Conservation (phyloP, 2,113 vertebrate genomes). For the Anthoscopus minutus region DNA sequence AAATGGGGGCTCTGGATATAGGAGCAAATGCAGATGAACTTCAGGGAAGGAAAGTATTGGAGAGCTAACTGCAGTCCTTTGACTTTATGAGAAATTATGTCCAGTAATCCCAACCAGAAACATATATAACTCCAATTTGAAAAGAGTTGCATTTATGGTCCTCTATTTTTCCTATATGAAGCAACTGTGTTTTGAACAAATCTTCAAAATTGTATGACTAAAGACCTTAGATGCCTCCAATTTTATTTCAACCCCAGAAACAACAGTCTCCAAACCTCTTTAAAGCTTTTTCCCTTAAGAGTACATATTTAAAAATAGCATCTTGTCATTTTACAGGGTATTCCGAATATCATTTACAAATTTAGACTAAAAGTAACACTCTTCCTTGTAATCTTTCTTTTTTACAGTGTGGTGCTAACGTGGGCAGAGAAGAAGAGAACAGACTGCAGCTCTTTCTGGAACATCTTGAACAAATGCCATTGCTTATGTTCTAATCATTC, state of each 20-base stretch:
- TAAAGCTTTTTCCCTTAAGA: background rate
- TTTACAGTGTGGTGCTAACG: background rate
- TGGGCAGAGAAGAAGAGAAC: background rate
- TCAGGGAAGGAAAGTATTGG: background rate
- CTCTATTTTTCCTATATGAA: background rate
- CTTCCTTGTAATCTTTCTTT: background rate
- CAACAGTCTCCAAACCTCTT: background rate
- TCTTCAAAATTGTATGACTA: background rate
- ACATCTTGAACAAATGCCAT: background rate
- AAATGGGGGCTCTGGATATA: background rate
- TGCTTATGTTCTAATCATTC: constrained; percentile 2
- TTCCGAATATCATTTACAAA: background rate
- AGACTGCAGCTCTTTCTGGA: background rate
- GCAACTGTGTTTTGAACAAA: background rate
- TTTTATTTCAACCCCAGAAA: background rate
- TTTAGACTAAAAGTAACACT: background rate
- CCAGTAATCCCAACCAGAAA: background rate
- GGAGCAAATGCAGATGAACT: background rate
- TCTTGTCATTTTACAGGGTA: background rate
- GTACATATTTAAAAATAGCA: background rate
- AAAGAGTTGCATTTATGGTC: background rate
- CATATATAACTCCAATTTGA: background rate
- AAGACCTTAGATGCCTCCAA: background rate
- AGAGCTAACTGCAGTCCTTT: background rate
- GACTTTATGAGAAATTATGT: background rate